Evolutionary conservation across 1,140 invertebrate genomes (phyloP).

Genomic region (Dendroctonus ponderosae): DNA sequence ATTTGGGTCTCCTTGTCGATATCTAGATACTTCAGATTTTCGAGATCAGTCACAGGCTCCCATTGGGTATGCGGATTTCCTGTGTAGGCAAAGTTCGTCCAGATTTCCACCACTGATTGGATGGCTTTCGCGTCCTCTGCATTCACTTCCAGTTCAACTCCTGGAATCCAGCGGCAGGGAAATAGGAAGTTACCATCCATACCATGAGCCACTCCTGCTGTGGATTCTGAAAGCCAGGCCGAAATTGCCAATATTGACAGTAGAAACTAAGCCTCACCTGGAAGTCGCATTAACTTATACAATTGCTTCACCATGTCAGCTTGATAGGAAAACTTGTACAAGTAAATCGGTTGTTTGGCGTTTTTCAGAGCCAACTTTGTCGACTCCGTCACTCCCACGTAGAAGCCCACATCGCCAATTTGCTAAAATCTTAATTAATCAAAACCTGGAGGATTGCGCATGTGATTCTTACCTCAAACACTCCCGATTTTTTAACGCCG

Average conservation of each 20-base stretch:
- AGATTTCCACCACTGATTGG: conserved; percentile 48
- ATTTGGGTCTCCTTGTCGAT: conserved; percentile 19
- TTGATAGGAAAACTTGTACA: conserved; percentile 2
- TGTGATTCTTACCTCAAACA: background rate
- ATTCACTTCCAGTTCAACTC: background rate
- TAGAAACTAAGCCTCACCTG: background rate
- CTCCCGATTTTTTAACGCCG: background rate
- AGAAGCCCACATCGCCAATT: conserved; percentile 1
- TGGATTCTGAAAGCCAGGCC: background rate
- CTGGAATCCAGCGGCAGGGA: background rate
- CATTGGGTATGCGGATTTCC: conserved; percentile 50
- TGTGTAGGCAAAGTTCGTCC: conserved; percentile 54
- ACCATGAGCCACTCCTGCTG: conserved; percentile 26
- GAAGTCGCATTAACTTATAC: background rate
- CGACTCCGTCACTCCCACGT: conserved; percentile 1
- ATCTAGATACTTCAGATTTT: conserved; percentile 33
- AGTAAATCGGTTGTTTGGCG: background rate
- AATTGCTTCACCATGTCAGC: conserved; percentile 1
- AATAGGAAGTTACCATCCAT: conserved; percentile 11
- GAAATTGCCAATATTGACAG: background rate
- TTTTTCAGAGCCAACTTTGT: background rate
- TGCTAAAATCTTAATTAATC: background rate
- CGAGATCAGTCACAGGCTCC: conserved; percentile 30
- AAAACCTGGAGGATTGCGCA: background rate
- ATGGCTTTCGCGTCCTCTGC: conserved; percentile 38